Conservation (phyloP, 2,113 vertebrate species). For the Rissa tridactyla region DNA sequence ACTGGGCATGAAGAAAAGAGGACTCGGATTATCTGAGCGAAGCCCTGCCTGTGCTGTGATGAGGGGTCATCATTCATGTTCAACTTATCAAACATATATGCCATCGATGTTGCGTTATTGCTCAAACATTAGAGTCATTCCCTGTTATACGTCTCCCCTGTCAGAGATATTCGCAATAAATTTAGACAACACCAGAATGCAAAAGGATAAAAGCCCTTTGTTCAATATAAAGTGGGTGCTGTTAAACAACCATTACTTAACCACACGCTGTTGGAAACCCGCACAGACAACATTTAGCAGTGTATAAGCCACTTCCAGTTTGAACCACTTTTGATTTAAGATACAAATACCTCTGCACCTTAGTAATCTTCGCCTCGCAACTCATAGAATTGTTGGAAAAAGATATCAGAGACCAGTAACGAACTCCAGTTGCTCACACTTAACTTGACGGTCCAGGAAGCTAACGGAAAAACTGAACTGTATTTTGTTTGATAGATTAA, state of each 20-base stretch:
- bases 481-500: background rate
- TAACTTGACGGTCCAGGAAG: background rate
- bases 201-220: background rate
- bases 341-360: background rate
- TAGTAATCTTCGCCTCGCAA: background rate
- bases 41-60: background rate
- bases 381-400: background rate
- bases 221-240: background rate
- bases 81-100: background rate
- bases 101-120: fast-evolving
- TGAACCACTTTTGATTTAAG: background rate
- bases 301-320: background rate
- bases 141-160: background rate
- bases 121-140: background rate
- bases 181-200: background rate
- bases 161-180: background rate
- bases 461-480: background rate
- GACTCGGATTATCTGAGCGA: background rate
- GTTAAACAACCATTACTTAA: background rate
- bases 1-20: background rate
- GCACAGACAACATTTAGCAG: background rate
- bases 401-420: background rate
- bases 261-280: background rate
- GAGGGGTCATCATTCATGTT: background rate
- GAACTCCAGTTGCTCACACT: background rate